Evolutionary conservation across 2,888 invertebrate species (phyloP).

Genomic region (Leptinotarsa haldemani): DNA sequence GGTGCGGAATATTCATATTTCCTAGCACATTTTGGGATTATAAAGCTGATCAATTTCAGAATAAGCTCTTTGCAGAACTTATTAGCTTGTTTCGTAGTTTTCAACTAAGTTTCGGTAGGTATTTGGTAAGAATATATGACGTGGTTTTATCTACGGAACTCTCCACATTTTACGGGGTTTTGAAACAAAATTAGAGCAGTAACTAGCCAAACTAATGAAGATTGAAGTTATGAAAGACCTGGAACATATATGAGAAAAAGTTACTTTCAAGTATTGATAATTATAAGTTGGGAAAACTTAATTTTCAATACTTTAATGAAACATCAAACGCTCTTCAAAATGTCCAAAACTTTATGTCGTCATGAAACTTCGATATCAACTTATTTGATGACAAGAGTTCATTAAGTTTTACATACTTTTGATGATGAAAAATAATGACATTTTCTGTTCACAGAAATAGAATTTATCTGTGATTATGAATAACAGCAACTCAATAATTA

Average conservation of each 20-base stretch:
- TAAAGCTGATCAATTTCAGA: constrained; percentile 42
- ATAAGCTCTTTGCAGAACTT: constrained; percentile 44
- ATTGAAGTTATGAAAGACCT: not conserved
- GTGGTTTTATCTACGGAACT: constrained; percentile 21
- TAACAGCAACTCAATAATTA: no score
- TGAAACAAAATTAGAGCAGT: not conserved
- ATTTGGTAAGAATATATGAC: constrained; percentile 38
- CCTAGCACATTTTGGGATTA: not conserved
- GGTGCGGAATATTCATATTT: not conserved
- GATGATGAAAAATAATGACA: no score
- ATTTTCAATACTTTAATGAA: not conserved
- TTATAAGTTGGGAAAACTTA: not conserved
- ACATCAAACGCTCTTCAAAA: not conserved
- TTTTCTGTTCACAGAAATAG: no score
- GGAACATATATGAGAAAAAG: not conserved
- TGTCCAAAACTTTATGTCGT: not conserved
- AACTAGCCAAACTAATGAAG: constrained; percentile 3
- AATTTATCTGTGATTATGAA: no score
- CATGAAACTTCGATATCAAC: no score
- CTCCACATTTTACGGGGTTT: not conserved
- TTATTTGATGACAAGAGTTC: no score
- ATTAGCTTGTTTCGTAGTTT: constrained; percentile 44
- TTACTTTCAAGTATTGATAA: not conserved
- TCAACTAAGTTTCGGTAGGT: constrained; percentile 35
- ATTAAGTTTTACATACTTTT: no score